Evolutionary conservation across 2,888 invertebrate genomes (phyloP).

Genomic region (Brassicogethes aeneus): DNA sequence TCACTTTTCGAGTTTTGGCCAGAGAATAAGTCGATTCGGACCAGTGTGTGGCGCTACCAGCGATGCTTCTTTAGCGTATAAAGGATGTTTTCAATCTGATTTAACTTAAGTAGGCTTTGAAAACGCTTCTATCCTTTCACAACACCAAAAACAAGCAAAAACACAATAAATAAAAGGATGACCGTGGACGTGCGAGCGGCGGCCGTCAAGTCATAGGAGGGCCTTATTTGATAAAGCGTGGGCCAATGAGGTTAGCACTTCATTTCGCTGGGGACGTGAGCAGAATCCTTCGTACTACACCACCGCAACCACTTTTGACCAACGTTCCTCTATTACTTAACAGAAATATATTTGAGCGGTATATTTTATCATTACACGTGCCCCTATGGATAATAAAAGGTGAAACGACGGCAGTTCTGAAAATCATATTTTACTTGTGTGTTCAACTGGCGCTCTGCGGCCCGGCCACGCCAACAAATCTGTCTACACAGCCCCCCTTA

Average conservation of each 20-base stretch:
- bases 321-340: constrained; percentile 15
- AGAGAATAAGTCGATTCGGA: too few species aligned
- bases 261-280: constrained; percentile 26
- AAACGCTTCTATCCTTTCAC: too few species aligned
- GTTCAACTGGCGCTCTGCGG: neutral
- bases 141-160: too few species aligned
- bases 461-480: neutral
- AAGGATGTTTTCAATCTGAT: too few species aligned
- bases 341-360: constrained; percentile 8
- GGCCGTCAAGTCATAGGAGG: constrained; percentile 18
- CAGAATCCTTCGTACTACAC: constrained; percentile 16
- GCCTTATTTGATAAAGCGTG: constrained; percentile 17
- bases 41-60: too few species aligned
- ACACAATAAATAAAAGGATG: too few species aligned
- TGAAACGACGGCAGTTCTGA: neutral
- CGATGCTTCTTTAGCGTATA: too few species aligned
- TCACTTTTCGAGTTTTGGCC: too few species aligned
- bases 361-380: constrained; percentile 1
- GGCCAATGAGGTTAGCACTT: constrained; percentile 27
- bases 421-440: neutral
- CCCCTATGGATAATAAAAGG: constrained; percentile 6
- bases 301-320: too few species aligned
- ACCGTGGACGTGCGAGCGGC: too few species aligned
- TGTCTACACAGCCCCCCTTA: constrained; percentile 8
- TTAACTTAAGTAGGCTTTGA: too few species aligned